Conservation (phyloP, 1,140 invertebrate genomes). For the Vollenhovia emeryi region DNA sequence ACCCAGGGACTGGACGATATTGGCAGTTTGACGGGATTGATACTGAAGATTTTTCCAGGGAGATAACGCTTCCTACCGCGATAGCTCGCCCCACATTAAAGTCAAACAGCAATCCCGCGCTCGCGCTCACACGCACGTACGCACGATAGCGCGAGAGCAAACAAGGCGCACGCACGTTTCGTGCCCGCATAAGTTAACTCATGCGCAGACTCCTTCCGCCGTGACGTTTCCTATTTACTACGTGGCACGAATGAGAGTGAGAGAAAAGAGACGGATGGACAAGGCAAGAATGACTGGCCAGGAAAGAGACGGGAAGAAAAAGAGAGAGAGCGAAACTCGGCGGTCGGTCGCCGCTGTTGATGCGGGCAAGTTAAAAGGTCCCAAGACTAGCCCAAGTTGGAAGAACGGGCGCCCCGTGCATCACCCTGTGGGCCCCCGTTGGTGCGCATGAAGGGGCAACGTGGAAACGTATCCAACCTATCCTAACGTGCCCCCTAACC, state of each 20-base stretch:
- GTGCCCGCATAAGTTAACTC: conserved; percentile 61
- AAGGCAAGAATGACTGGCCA: not conserved
- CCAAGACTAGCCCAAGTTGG: conserved; percentile 31
- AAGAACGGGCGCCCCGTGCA: not conserved
- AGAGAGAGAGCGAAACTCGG: not conserved
- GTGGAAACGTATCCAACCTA: conserved; percentile 64
- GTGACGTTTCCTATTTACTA: conserved; percentile 63
- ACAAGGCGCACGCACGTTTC: conserved; percentile 27
- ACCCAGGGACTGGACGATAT: not conserved
- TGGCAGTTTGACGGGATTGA: not conserved
- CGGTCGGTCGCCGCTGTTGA: not conserved
- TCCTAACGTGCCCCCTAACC: conserved; percentile 56
- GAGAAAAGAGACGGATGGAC: not conserved
- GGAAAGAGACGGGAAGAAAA: not conserved
- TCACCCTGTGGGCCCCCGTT: not conserved
- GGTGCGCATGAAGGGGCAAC: conserved; percentile 14
- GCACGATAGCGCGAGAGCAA: conserved; percentile 34
- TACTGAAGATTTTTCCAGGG: conserved; percentile 4
- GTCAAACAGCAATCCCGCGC: conserved; percentile 17
- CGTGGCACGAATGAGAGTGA: conserved; percentile 21
- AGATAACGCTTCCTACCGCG: conserved; percentile 23
- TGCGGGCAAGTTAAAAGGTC: conserved; percentile 69
- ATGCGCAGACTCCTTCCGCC: conserved; percentile 45
- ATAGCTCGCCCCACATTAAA: conserved; percentile 30
- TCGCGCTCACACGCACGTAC: conserved; percentile 7